Conservation (phyloP, 2,797 vertebrate genomes). For the Morus bassanus region DNA sequence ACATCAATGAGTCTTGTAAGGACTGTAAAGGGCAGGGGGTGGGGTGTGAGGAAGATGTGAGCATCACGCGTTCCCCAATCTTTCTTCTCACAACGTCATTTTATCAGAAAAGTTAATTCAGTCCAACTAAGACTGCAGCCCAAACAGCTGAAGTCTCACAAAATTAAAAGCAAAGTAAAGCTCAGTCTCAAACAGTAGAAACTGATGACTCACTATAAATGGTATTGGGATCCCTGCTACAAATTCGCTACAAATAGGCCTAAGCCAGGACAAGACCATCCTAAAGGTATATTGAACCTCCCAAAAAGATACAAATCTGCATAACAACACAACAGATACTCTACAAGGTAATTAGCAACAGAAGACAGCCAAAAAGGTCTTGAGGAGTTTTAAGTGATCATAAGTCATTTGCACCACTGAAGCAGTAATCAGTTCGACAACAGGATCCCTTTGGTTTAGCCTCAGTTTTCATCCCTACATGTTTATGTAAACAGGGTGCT, state of each 20-base stretch:
- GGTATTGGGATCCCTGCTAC: not conserved
- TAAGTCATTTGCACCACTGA: not conserved
- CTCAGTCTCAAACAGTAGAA: not conserved
- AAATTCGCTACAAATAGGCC: not conserved
- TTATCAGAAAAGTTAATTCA: not conserved
- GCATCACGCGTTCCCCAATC: rapidly evolving
- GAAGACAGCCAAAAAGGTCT: not conserved
- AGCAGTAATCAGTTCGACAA: not conserved
- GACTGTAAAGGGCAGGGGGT: not conserved
- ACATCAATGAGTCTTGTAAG: not conserved
- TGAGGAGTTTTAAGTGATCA: not conserved
- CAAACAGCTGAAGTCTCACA: not conserved
- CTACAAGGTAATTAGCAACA: not conserved
- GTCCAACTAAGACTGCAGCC: not conserved
- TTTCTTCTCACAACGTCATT: not conserved
- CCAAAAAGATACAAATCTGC: not conserved
- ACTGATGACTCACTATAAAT: not conserved
- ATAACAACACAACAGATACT: not conserved
- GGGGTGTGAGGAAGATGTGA: not conserved
- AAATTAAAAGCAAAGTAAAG: not conserved
- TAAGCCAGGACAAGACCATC: not conserved
- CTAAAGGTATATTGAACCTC: not conserved
- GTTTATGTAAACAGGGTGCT: not conserved
- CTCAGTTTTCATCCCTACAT: not conserved
- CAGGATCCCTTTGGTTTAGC: not conserved